Percentiles rank a stretch among this genome's conserved stretches.
These are phyloP conservation scores for Salpingus planirostris DNA, from an alignment of 2,888 invertebrate genomes.

Conservation along the genomic window DNA sequence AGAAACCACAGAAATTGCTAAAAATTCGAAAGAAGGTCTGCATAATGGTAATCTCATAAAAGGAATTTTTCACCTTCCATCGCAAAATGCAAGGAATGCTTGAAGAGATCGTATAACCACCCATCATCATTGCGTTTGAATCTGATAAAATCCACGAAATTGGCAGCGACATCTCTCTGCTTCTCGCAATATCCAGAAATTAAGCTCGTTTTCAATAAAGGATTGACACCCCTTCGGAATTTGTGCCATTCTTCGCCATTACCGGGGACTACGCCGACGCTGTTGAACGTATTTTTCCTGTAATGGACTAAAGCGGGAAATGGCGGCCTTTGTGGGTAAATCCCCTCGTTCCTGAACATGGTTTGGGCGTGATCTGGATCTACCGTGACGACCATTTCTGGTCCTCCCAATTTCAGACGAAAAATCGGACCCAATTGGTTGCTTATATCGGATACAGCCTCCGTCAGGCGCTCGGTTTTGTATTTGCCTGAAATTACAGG, in stretches of 20 bases:
- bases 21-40: slow-evolving; percentile 10
- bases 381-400: slow-evolving; percentile 42
- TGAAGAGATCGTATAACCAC: slow-evolving; percentile 34
- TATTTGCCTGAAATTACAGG: slow-evolving; percentile 39
- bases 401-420: slow-evolving; percentile 37
- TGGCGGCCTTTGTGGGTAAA: slow-evolving; percentile 43
- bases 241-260: slow-evolving; percentile 53
- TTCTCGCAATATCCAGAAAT: slow-evolving; percentile 39
- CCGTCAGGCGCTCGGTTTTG: slow-evolving; percentile 36
- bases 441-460: slow-evolving; percentile 41
- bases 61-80: slow-evolving; percentile 41
- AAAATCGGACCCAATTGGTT: slow-evolving; percentile 45
- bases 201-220: slow-evolving; percentile 43
- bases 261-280: slow-evolving; percentile 48
- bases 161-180: slow-evolving; percentile 40
- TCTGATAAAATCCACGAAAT: slow-evolving; percentile 41
- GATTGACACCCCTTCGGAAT: slow-evolving; percentile 44
- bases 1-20: slow-evolving; percentile 47
- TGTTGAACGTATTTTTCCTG: slow-evolving; percentile 38
- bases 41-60: neutral
- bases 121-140: slow-evolving; percentile 24
- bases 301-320: slow-evolving; percentile 46
- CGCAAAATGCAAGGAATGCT: slow-evolving; percentile 37
- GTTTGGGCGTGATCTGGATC: slow-evolving; percentile 44
- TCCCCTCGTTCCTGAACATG: slow-evolving; percentile 45